phyloP scores from a whole-genome alignment of 2,113 vertebrate genomes.

The Oxyura jamaicensis region DNA sequence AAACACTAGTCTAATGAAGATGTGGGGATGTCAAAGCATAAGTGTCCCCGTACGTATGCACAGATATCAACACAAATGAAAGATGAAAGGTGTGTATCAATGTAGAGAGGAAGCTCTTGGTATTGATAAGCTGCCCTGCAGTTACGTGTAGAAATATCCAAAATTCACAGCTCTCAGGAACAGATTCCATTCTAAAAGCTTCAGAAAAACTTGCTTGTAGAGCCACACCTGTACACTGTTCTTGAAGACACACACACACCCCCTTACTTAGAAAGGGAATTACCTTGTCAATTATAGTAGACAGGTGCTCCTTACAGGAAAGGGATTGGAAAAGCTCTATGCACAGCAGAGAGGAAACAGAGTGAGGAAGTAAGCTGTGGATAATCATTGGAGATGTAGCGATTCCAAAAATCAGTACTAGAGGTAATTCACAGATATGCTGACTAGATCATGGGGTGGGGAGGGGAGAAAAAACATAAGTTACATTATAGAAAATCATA shows the following conservation, averaged over 20 bases:
- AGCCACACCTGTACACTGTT: background rate
- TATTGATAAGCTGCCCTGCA: background rate
- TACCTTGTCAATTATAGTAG: conserved; percentile 93
- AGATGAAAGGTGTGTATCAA: background rate
- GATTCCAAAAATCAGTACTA: conserved; percentile 93
- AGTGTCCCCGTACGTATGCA: background rate
- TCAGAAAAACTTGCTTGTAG: background rate
- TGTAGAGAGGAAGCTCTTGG: background rate
- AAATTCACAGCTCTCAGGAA: background rate
- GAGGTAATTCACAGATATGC: conserved; percentile 86
- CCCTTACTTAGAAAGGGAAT: background rate
- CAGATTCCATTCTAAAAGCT: background rate
- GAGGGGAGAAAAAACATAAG: background rate
- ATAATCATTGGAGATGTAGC: conserved; percentile 94
- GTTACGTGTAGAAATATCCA: background rate
- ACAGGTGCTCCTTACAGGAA: conserved; percentile 91
- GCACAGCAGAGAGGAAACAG: conserved; percentile 92
- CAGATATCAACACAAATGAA: background rate
- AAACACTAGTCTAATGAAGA: background rate
- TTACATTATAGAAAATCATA: background rate
- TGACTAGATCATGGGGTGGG: conserved; percentile 76
- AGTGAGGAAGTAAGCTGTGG: conserved; percentile 91
- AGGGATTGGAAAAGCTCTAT: conserved; percentile 96
- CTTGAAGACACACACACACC: background rate
- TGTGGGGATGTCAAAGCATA: background rate